Base-by-base conservation (phyloP, 2,888 invertebrate species). In the Hirtodrosophila trivittata region DNA sequence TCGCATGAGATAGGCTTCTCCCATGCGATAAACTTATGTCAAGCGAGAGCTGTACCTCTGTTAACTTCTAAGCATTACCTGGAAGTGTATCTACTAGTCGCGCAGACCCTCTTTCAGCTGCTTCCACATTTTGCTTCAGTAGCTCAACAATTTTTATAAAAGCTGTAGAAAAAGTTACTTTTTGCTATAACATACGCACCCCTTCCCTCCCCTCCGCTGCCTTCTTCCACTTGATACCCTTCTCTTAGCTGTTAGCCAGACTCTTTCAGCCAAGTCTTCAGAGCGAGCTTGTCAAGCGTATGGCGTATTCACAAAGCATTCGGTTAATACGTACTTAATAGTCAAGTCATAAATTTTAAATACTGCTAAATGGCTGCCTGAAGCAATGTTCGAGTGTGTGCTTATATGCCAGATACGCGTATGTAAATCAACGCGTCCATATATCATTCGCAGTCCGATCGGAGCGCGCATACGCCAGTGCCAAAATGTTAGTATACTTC, bases 331-430 rank as follows among this genome's bases (percentile, higher is more conserved):
- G 76, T 73, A 87, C 86, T 86, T 86, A 87, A 86, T 87, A 87
- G 87, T 74, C 82, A 71, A 84, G 77, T 88, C 87, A 87, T 87
- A 87, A 88, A 87, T 88, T 87, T 82, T 85, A 82, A 80, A 75
- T 80, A 84, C 80, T 70, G 66, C 66, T 77, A 85, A 83, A 82
- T 82, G 87, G 84, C 74, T 76, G 80, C 77, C 77, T 76, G 73
- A 80, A 70, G 86, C 80, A 65, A 68, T 75, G 73, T 76, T 72
- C 66, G 60, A 80, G 85, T 67, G 26, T 52, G 64, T 77, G 74
- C 80, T 80, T 69, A 75, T 63, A 58, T 65, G 59, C 51, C 64
- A 74, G 55, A 69, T 70, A 73, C 38, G 54, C 37, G 50, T 38
- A 77, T 77, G 77, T 78, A 82, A 85, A 70, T 64, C 59, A 77